phyloP scores from a whole-genome alignment of 2,888 invertebrate species.

The Rhagium mordax region DNA sequence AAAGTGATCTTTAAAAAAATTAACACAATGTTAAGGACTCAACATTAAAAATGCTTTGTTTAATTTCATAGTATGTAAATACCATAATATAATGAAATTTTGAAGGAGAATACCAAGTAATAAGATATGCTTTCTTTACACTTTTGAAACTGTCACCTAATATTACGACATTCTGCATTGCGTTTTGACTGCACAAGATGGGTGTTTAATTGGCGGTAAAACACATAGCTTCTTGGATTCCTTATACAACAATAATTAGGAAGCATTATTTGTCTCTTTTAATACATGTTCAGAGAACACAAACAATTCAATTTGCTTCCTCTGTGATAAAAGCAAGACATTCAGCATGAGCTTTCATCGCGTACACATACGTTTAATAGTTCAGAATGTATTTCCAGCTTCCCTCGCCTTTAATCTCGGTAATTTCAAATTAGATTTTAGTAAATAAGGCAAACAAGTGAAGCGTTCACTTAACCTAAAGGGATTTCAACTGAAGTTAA shows the following conservation, averaged over 20 bases:
- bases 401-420: constrained; percentile 10
- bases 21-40: too few relatives aligned
- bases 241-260: not conserved
- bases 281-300: not conserved
- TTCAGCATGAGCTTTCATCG: not conserved
- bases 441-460: constrained; percentile 25
- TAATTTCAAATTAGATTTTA: constrained; percentile 15
- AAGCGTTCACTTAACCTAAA: constrained; percentile 10
- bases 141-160: not conserved
- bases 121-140: too few relatives aligned
- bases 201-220: not conserved
- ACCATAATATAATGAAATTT: too few relatives aligned
- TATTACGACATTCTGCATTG: not conserved
- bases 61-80: too few relatives aligned
- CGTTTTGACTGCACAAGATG: not conserved
- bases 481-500: constrained; percentile 17
- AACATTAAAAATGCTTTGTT: too few relatives aligned
- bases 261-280: not conserved
- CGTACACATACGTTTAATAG: not conserved
- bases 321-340: not conserved
- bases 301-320: not conserved
- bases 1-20: too few relatives aligned
- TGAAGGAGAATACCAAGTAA: too few relatives aligned
- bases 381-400: constrained; percentile 1
- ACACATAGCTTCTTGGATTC: not conserved